Evolutionary conservation across 2,888 invertebrate species (phyloP).

Genomic region (Anarsia innoxiella): DNA sequence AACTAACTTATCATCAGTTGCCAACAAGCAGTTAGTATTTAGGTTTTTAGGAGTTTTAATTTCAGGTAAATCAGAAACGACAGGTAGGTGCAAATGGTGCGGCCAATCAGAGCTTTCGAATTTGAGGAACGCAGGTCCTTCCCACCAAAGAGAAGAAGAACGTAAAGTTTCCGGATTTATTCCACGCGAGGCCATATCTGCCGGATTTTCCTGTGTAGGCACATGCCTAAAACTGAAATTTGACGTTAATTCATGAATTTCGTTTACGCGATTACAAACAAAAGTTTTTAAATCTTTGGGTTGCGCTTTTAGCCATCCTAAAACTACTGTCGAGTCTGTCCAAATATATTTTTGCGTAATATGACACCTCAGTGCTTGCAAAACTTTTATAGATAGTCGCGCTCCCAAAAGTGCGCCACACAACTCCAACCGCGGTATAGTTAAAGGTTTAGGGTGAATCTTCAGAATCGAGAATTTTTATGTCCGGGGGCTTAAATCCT

Average conservation of each 20-base stretch:
- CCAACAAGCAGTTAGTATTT: background rate
- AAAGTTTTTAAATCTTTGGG: constrained; percentile 16
- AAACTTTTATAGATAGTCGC: constrained; percentile 10
- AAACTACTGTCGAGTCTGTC: constrained; percentile 20
- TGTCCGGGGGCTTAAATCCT: too few species aligned
- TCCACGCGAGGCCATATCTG: constrained; percentile 15
- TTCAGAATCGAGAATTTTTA: too few species aligned
- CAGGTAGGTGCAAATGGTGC: background rate
- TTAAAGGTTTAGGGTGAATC: too few species aligned
- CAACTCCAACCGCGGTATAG: constrained; percentile 21
- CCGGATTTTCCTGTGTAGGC: constrained; percentile 13
- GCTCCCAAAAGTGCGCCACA: constrained; percentile 19
- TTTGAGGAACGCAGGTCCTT: background rate
- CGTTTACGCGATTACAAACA: constrained; percentile 17
- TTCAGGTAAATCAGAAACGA: background rate
- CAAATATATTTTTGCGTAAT: constrained; percentile 15
- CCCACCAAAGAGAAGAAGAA: background rate
- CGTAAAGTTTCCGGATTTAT: background rate
- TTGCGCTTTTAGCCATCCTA: constrained; percentile 17
- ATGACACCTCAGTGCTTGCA: constrained; percentile 4
- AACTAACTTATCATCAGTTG: background rate
- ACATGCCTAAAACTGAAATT: constrained; percentile 12
- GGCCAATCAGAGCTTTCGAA: background rate
- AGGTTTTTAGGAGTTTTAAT: background rate
- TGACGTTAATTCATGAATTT: constrained; percentile 7